Evolutionary conservation across 2,113 vertebrate genomes (phyloP), one percentile per base, ranked within the genome.

Genomic region (Neodontobutis hainanensis): DNA sequence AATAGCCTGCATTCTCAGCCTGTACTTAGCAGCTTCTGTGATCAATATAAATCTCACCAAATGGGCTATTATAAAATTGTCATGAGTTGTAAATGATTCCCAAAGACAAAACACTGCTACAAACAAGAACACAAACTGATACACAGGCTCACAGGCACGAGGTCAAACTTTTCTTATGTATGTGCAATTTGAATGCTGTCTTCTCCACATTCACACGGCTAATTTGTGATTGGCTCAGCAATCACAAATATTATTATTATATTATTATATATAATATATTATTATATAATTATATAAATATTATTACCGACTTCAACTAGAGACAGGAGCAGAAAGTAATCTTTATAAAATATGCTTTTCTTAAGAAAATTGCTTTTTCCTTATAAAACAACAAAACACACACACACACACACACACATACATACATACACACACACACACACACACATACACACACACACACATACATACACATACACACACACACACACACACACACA

Each of bases 1-100:
- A 65, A 68, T 72, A 77, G 74, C 44, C 60, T 72, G 73, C 72
- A 60, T 67, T 85, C 58, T 74, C 70, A 78, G 80, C 51, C 73
- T 65, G 76, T 49, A 58, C 76, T 70, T 81, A 67, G 75, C 80
- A 85, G 78, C 43, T 45, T 61, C 51, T 71, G 64, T 81, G 79
- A 87, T 90, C 86, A 85, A 83, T 87, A 86, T 82, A 84, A 87
- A 89, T 84, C 84, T 77, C 76, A 85, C 49, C 58, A 78, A 91
- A 81, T 78, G 61, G 80, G 61, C 80, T 83, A 74, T 80, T 85
- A 77, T 68, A 80, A 88, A 89, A 85, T 79, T 82, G 77, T 83
- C 15, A 42, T 70, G 70, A 82, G 62, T 68, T 84, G 73, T 81
- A 83, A 86, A 89, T 84, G 86, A 87, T 85, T 64, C 77, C 68